Conservation (phyloP, 1,140 invertebrate genomes). For the Carcinoscorpius rotundicauda region DNA sequence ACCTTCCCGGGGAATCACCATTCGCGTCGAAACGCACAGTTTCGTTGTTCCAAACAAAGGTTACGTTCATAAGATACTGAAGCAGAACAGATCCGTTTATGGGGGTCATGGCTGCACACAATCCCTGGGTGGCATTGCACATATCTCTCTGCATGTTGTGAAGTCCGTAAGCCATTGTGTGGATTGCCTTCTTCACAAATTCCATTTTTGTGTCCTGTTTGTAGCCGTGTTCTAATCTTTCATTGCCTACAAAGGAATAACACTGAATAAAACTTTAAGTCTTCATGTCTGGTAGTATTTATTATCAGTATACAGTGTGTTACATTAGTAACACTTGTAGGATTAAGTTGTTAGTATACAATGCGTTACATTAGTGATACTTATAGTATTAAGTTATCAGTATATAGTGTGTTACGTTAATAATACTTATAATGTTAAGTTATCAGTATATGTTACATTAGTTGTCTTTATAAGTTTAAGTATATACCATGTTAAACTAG, state of each 20-base stretch:
- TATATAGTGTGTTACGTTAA: too few species aligned
- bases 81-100: conserved; percentile 49
- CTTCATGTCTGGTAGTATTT: too few species aligned
- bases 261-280: too few species aligned
- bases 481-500: too few species aligned
- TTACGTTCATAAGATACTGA: conserved; percentile 63
- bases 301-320: too few species aligned
- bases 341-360: too few species aligned
- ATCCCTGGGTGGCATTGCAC: conserved; percentile 37
- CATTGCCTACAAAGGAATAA: conserved; percentile 29
- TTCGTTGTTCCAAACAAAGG: conserved; percentile 53
- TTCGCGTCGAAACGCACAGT: conserved; percentile 62
- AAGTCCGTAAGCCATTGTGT: conserved; percentile 52
- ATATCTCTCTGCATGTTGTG: conserved; percentile 44
- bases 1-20: conserved; percentile 74
- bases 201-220: conserved; percentile 62
- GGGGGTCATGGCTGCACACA: conserved; percentile 49
- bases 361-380: too few species aligned
- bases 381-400: too few species aligned
- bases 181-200: conserved; percentile 59
- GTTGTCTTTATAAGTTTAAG: too few species aligned
- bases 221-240: conserved; percentile 40
- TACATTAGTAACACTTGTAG: too few species aligned
- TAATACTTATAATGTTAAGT: too few species aligned
- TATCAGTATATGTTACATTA: too few species aligned